Base-by-base conservation (phyloP, 2,797 vertebrate species). In the Cyclura pinguis region DNA sequence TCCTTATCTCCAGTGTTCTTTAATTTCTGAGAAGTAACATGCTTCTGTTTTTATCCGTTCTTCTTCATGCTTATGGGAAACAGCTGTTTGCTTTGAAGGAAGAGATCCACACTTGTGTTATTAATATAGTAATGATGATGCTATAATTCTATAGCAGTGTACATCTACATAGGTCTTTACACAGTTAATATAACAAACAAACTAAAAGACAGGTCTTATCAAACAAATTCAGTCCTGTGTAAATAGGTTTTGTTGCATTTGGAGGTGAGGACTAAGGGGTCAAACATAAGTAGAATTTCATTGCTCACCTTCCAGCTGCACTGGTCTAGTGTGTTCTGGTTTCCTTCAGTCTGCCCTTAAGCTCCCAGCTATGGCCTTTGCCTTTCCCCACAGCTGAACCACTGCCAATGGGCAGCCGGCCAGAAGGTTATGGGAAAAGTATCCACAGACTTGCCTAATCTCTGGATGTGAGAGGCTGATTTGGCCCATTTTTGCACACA, bases 371-470 rank as follows among this genome's bases (percentile, higher is more conserved):
- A 27, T 1, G 22, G 20, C 50, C 38, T 27, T 73, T 55, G 14
- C 52, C 52, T 90, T n/a, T 16, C 47, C 52, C 69, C 18, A 38
- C 18, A 20, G 27, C 22, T 74, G 64, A 84, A 47, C 78, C 12
- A 29, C 38, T 81, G 67, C 67, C 29, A 24, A 1, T 1, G 32
- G 83, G 52, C 35, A 69, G 35, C 3, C 22, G 69, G 47, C 62
- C 90, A 32, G 78, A 78, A 50, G 47, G 29, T 78, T 84, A 50
- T 88, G 78, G 27, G 83, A 59, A 91, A 85, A 74, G 77, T 47
- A 81, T 38, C 42, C 69, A 42, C 85, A 90, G 32, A 27, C 55
- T 64, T 57, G n/a, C 64, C 42, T 85, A 50, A 76, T 76, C 18
- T 50, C 62, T 62, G 67, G 10, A 64, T 74, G 52, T 29, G 47